phyloP scores from a whole-genome alignment of 2,888 invertebrate species.

The Tetropium fuscum region DNA sequence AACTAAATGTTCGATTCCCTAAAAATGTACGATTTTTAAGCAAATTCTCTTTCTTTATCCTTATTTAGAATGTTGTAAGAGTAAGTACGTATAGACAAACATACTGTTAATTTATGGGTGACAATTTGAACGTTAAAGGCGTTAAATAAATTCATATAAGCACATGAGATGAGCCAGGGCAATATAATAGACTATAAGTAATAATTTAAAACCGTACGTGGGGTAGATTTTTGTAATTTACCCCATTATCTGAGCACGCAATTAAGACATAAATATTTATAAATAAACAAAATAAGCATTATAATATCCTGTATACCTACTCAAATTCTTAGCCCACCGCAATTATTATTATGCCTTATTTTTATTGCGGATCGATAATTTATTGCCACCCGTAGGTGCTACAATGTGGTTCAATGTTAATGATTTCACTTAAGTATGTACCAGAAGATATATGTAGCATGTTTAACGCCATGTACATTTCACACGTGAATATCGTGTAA shows the following conservation, averaged over 20 bases:
- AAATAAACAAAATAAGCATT: slow-evolving; percentile 7
- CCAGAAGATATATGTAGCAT: slow-evolving; percentile 7
- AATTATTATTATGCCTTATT: slow-evolving; percentile 29
- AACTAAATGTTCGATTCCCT: too few relatives aligned
- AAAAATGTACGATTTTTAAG: too few relatives aligned
- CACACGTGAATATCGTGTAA: slow-evolving; percentile 35
- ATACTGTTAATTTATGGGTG: too few relatives aligned
- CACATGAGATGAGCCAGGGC: too few relatives aligned
- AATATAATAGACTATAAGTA: too few relatives aligned
- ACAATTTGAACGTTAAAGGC: too few relatives aligned
- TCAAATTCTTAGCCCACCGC: slow-evolving; percentile 32
- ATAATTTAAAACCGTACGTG: too few relatives aligned
- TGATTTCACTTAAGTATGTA: slow-evolving; percentile 16
- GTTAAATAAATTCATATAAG: too few relatives aligned
- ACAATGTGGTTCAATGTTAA: slow-evolving; percentile 32
- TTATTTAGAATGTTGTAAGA: too few relatives aligned
- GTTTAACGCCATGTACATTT: slow-evolving; percentile 13
- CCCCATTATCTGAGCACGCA: slow-evolving; percentile 15
- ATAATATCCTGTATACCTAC: slow-evolving; percentile 32
- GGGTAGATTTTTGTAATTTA: slow-evolving; percentile 5
- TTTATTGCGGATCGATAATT: slow-evolving; percentile 34
- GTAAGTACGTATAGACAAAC: too few relatives aligned
- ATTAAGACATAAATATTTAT: slow-evolving; percentile 26
- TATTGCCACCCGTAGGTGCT: slow-evolving; percentile 34
- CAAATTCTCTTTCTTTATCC: too few relatives aligned